Percentiles rank a stretch among this genome's conserved stretches.
These are phyloP conservation scores for Rhynchonycteris naso DNA, from an alignment of 2,797 vertebrate genomes.

Conservation along the genomic window DNA sequence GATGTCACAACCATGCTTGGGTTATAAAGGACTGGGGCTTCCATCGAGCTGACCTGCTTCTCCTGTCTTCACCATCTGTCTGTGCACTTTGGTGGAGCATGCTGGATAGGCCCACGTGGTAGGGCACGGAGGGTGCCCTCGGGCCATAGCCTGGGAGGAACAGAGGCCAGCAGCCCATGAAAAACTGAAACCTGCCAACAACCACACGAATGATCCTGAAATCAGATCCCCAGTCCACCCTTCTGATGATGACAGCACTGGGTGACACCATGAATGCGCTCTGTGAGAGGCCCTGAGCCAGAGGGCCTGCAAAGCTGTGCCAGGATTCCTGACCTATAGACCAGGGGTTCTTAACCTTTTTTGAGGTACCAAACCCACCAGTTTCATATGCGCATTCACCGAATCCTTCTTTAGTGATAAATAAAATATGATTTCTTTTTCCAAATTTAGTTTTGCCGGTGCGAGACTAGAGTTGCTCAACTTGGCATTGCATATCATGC, in stretches of 20 bases:
- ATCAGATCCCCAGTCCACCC: background rate
- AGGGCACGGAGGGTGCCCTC: background rate
- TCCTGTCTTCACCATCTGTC: background rate
- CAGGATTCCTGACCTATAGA: background rate
- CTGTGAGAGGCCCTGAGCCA: background rate
- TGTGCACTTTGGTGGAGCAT: background rate
- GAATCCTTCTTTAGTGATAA: no score
- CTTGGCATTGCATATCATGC: no score
- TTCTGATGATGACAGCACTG: background rate
- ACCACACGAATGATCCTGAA: background rate
- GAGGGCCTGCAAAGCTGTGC: background rate
- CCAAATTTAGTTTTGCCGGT: no score
- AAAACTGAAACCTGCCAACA: background rate
- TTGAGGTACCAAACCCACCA: no score
- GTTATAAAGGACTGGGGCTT: background rate
- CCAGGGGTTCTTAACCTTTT: no score
- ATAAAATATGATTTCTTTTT: no score
- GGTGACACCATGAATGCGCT: background rate
- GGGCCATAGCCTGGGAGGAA: background rate
- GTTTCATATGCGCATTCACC: no score
- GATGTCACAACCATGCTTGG: background rate
- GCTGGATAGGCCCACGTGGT: rapidly evolving
- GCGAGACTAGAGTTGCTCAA: no score
- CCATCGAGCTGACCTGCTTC: background rate
- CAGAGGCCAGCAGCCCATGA: background rate